These are phyloP conservation scores for Syngnathoides biaculeatus DNA, from an alignment of 2,113 vertebrate species.

Conservation along the genomic window DNA sequence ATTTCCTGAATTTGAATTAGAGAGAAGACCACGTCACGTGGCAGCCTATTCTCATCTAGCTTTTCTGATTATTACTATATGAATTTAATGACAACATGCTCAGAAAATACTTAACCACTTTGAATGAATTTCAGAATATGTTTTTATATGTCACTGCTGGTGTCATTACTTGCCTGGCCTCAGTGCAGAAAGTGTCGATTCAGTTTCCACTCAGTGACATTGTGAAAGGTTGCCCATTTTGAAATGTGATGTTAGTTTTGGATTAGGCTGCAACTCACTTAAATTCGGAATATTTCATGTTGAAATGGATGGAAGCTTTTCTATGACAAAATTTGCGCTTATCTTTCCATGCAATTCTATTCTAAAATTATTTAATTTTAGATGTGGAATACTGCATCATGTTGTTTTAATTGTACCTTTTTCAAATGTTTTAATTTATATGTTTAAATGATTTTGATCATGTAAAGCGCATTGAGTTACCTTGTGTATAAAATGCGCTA, in stretches of 20 bases:
- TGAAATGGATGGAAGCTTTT: background rate
- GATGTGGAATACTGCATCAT: too few relatives aligned
- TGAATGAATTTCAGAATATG: background rate
- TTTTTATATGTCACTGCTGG: background rate
- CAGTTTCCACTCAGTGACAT: background rate
- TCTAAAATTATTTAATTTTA: too few relatives aligned
- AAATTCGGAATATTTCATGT: background rate
- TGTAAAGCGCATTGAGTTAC: too few relatives aligned
- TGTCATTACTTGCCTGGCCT: background rate
- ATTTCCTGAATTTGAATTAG: background rate
- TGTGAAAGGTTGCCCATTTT: background rate
- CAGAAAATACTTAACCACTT: background rate
- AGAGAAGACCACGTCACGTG: background rate
- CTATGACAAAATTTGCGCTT: background rate
- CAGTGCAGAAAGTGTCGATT: background rate
- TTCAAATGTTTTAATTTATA: too few relatives aligned
- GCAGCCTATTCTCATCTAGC: background rate
- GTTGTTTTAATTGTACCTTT: too few relatives aligned
- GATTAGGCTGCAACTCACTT: background rate
- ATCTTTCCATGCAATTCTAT: too few relatives aligned
- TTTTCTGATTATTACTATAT: background rate
- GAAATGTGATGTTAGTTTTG: background rate
- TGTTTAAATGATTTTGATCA: too few relatives aligned
- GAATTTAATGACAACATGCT: background rate
- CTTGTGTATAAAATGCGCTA: too few relatives aligned